Evolutionary conservation across 2,113 vertebrate species (phyloP), one percentile per base, ranked within the genome.

Genomic region (Jaculus jaculus): DNA sequence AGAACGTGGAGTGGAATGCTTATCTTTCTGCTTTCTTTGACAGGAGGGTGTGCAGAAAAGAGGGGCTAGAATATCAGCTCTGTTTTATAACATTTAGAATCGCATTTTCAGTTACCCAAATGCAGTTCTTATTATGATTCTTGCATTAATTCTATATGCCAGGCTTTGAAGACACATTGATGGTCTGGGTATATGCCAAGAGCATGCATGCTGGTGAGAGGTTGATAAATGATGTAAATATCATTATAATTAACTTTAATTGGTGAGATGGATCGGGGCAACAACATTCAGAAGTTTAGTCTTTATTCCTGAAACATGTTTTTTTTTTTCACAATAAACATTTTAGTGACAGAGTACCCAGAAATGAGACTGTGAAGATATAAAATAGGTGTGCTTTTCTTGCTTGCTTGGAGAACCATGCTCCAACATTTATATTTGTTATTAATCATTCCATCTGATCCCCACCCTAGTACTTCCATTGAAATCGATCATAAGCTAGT

Each of bases 1-100:
- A 91, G 92, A 26, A 24, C 28, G 69, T 47, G 32, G 66, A 79
- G 26, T 6, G 75, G 72, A 75, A 82, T 47, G 72, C 47, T 75
- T 87, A 71, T 72, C 69, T 93, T 90, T 26, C 17, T 77, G 39
- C 54, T 78, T 95, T 42, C 87, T 91, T 81, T 96, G 89, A 79
- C 85, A 92, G 65, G 61, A 3, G 63, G 63, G 87, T 39, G 68
- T 90, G 63, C 65, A 82, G 42, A 66, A 37, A 83, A 88, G 71
- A 10, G 51, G 69, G 92, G 24, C 11, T 30, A 37, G 75, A 84
- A 81, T 18, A 77, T 87, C 37, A 32, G 30, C 72, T 90, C 91
- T 92, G 81, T 87, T 96, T 95, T 82, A 94, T 21, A 86, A 89
- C 91, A 42, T 75, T 95, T 42, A 63, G 32, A 95, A 89, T 68